These are phyloP conservation scores for Globia sparganii DNA, from an alignment of 2,888 invertebrate genomes.

Conservation along the genomic window DNA sequence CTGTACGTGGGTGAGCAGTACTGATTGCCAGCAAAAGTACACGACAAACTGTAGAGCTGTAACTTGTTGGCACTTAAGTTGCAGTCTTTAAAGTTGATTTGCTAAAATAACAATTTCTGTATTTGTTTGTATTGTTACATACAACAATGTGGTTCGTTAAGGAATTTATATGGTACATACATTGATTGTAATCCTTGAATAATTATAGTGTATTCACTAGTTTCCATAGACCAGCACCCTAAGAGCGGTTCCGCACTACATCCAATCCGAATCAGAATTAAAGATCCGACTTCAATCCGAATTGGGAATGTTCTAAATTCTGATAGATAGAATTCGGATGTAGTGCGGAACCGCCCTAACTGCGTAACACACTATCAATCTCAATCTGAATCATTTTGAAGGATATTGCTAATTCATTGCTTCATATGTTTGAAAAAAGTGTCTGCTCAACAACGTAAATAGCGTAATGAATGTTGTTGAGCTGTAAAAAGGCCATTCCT, in stretches of 20 bases:
- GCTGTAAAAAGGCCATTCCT: not conserved
- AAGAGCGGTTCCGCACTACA: too few species aligned
- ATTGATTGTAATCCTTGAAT: not conserved
- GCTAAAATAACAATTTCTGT: conserved; percentile 2
- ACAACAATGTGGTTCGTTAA: conserved; percentile 12
- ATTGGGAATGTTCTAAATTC: too few species aligned
- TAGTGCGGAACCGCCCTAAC: too few species aligned
- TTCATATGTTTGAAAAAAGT: too few species aligned
- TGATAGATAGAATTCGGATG: too few species aligned
- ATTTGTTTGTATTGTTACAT: conserved; percentile 2
- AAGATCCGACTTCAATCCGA: too few species aligned
- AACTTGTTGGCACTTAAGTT: conserved; percentile 29
- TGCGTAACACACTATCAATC: too few species aligned
- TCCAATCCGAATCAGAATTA: too few species aligned
- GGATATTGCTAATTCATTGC: too few species aligned
- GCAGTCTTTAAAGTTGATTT: conserved; percentile 10
- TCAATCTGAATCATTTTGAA: too few species aligned
- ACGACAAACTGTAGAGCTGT: conserved; percentile 22
- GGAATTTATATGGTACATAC: not conserved
- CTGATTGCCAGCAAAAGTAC: conserved; percentile 53
- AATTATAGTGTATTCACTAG: not conserved
- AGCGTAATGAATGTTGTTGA: not conserved
- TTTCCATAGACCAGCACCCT: not conserved
- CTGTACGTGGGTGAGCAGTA: conserved; percentile 55
- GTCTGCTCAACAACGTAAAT: too few species aligned